phyloP scores from a whole-genome alignment of 2,113 vertebrate species.

The Spheniscus mendiculus region DNA sequence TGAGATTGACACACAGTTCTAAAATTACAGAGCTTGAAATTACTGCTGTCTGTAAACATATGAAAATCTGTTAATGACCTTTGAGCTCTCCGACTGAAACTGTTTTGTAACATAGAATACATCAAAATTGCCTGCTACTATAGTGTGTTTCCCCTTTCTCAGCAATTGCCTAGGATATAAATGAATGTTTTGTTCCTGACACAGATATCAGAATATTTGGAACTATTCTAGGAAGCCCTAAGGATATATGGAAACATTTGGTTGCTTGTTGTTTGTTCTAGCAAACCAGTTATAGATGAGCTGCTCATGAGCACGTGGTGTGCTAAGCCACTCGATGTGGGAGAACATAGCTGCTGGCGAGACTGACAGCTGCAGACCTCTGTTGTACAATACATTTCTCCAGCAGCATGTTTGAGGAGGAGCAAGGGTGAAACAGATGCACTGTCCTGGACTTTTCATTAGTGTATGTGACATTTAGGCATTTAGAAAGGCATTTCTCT shows the following conservation, averaged over 20 bases:
- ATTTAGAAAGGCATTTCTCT: not conserved
- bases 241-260: slow-evolving; percentile 26
- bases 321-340: not conserved
- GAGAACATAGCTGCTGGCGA: not conserved
- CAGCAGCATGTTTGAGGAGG: not conserved
- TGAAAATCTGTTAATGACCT: slow-evolving; percentile 61
- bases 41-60: slow-evolving; percentile 63
- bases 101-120: slow-evolving; percentile 25
- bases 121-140: slow-evolving; percentile 3
- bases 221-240: not conserved
- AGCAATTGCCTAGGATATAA: not conserved
- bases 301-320: not conserved
- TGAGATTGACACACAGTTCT: slow-evolving; percentile 39
- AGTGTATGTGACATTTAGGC: fast-evolving
- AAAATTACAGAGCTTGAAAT: slow-evolving; percentile 62
- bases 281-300: not conserved
- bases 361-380: not conserved
- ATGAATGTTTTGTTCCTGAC: not conserved
- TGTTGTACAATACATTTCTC: not conserved
- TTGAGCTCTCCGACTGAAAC: slow-evolving; percentile 42
- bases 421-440: not conserved
- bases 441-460: not conserved
- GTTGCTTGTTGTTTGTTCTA: not conserved
- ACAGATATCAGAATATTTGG: not conserved
- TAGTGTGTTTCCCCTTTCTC: not conserved